Evolutionary conservation across 2,797 vertebrate species (phyloP).

Genomic region (Streptopelia turtur): DNA sequence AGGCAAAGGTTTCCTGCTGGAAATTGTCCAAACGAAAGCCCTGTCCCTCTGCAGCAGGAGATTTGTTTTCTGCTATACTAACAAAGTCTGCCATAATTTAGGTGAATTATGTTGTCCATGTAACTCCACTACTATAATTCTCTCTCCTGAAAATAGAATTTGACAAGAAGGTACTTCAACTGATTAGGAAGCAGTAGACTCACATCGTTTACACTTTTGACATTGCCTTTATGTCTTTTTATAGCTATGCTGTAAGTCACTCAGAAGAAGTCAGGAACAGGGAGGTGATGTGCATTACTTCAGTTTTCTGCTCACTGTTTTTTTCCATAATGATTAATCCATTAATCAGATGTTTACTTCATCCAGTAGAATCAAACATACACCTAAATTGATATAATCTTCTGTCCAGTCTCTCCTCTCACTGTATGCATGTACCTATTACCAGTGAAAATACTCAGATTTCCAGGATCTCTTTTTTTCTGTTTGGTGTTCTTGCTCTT

Average conservation of each 20-base stretch:
- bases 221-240: neutral
- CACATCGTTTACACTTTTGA: neutral
- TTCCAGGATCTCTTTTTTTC: neutral
- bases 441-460: neutral
- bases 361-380: neutral
- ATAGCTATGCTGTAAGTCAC: neutral
- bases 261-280: neutral
- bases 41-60: neutral
- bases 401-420: neutral
- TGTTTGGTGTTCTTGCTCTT: neutral
- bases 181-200: neutral
- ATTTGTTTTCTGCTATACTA: neutral
- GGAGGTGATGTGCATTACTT: neutral
- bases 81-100: neutral
- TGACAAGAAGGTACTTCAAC: neutral
- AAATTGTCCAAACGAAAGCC: neutral
- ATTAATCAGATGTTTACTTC: neutral
- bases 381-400: neutral
- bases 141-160: neutral
- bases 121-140: neutral
- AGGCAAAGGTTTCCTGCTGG: neutral
- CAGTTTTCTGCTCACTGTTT: neutral
- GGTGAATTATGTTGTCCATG: neutral
- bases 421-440: neutral
- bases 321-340: neutral